Evolutionary conservation across 1,140 invertebrate genomes (phyloP), one percentile per base, ranked within the genome.

Genomic region (Caenorhabditis latens): DNA sequence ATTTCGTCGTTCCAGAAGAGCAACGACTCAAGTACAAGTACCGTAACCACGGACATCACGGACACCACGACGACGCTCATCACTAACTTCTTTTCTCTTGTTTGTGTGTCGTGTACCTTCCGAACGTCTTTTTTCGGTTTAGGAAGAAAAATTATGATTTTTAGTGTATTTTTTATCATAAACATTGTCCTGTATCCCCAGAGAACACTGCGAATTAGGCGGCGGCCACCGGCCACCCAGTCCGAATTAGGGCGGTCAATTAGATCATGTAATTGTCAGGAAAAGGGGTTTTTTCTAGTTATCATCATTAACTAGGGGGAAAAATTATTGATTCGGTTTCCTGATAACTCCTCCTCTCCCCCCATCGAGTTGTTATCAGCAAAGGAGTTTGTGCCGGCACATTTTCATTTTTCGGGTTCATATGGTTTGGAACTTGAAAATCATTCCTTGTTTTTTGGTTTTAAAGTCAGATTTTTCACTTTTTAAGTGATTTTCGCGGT

Each of bases 21-120:
- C 84, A 87, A 32, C 53, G 86, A 61, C 86, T 87, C 21, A 82
- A 87, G 40, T 87, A 87, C 63, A 87, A 87, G 63, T 87, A 84
- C 21, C 79, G 86, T 24, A 57, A 84, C n/a, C 82, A 84, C 19
- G 71, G 71, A 9, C 84, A 84, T 32, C 84, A 84, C 61, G 84
- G 55, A 21, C 71, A 32, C 32, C 32, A 86, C 67, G 57, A 86
- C 24, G 48, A 71, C 13, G 58, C 63, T 24, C 63, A 75, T 40
- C 58, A 84, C 55, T 65, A 84, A 63, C 7, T 79, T 48, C 32
- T 8, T 19, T n/a, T n/a, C n/a, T n/a, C n/a, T n/a, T n/a, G n/a
- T n/a, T n/a, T n/a, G n/a, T n/a, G n/a, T 7, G 19, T 71, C n/a
- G 11, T 46, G 16, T 5, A 50, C n/a, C 19, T 42, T 50, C 71